A percentile compares a stretch with the other conserved stretches of the same genome.
phyloP scores from a whole-genome alignment of 2,113 vertebrate species.

The Stigmatopora argus region DNA sequence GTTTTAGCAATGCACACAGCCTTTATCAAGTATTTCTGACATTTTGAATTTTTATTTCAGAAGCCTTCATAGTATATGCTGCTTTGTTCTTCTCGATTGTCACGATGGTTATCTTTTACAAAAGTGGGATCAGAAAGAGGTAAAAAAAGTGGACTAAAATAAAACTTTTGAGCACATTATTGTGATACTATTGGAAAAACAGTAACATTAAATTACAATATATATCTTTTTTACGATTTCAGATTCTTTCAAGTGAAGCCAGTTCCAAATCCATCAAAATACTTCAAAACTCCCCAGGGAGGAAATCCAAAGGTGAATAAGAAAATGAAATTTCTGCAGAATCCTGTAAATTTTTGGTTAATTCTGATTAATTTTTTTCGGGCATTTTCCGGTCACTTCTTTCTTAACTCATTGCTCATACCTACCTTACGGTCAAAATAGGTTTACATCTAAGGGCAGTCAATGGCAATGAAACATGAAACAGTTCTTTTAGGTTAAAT shows the following conservation, averaged over 20 bases:
- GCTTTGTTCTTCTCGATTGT: background rate
- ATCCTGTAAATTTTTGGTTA: too few relatives aligned
- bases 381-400: too few relatives aligned
- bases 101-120: slow-evolving; percentile 11
- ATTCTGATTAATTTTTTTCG: too few relatives aligned
- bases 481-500: too few relatives aligned
- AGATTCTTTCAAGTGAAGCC: slow-evolving; percentile 41
- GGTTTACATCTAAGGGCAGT: too few relatives aligned
- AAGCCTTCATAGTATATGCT: background rate
- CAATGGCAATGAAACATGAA: too few relatives aligned
- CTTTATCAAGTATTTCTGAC: background rate
- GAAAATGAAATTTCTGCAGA: background rate
- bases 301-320: slow-evolving; percentile 65
- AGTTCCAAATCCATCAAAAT: slow-evolving; percentile 67
- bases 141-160: slow-evolving; percentile 22
- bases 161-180: too few relatives aligned
- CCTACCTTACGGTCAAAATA: too few relatives aligned
- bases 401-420: too few relatives aligned
- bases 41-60: slow-evolving; percentile 17
- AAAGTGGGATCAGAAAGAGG: slow-evolving; percentile 15
- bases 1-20: background rate
- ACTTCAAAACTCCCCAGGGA: slow-evolving; percentile 55
- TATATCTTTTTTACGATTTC: slow-evolving; percentile 12
- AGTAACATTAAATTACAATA: background rate
- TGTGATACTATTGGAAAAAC: too few relatives aligned